These are phyloP conservation scores for Echinops telfairi DNA, from an alignment of 2,113 vertebrate species.

Conservation along the genomic window DNA sequence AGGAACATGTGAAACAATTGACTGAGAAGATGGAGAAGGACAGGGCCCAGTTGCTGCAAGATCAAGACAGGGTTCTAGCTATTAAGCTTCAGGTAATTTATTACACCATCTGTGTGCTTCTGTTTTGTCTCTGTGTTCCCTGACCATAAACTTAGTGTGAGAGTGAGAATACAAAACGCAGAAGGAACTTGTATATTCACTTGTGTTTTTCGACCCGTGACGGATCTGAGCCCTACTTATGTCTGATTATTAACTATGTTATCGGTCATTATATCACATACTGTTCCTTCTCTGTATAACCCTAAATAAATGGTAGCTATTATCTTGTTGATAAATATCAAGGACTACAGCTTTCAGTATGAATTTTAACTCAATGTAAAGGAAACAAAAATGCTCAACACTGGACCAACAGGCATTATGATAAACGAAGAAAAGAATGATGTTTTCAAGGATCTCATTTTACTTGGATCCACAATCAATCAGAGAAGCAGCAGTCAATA, in stretches of 20 bases:
- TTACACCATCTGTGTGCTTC: background rate
- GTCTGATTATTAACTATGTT: background rate
- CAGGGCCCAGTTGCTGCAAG: background rate
- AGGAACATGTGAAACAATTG: conserved; percentile 60
- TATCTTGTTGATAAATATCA: too few species aligned
- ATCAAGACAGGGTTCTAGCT: background rate
- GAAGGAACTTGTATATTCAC: background rate
- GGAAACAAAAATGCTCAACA: too few species aligned
- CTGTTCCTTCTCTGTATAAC: background rate
- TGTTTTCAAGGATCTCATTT: too few species aligned
- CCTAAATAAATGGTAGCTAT: background rate
- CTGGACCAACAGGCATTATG: too few species aligned
- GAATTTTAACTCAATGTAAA: too few species aligned
- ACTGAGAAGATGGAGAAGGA: conserved; percentile 54
- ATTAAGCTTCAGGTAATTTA: conserved; percentile 67
- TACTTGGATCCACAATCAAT: background rate
- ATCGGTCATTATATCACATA: background rate
- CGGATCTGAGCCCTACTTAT: background rate
- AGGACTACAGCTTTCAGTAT: too few species aligned
- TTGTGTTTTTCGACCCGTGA: background rate
- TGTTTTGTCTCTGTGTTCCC: background rate
- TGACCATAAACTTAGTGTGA: background rate
- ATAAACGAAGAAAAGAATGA: too few species aligned
- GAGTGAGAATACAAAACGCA: background rate
- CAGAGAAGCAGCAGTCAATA: too few species aligned